Conservation (phyloP, 2,113 vertebrate species). For the Ondatra zibethicus region DNA sequence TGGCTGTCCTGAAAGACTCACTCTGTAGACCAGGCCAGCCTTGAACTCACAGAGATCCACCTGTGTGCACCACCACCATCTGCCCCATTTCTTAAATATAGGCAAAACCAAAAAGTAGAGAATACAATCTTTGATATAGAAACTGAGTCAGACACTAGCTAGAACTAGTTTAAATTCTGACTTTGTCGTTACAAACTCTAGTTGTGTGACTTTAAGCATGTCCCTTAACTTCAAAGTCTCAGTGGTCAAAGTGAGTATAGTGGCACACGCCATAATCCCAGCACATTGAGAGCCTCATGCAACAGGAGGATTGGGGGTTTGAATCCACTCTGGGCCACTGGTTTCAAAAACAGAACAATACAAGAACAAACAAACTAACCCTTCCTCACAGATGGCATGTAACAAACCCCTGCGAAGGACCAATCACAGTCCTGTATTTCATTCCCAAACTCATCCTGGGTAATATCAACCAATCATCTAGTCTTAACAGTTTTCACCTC, state of each 20-base stretch:
- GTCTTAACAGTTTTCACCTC: not conserved
- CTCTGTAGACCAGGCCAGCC: not conserved
- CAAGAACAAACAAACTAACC: not conserved
- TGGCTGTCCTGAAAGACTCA: not conserved
- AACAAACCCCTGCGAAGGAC: not conserved
- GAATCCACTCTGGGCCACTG: not conserved
- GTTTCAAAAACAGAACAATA: not conserved
- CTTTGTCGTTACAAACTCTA: not conserved
- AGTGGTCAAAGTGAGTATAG: not conserved
- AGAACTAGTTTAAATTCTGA: constrained; percentile 37
- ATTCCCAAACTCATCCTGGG: constrained; percentile 5
- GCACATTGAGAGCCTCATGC: not conserved
- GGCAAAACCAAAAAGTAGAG: not conserved
- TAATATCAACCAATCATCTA: not conserved
- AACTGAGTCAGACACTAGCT: not conserved
- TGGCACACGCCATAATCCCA: not conserved
- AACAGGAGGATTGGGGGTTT: not conserved
- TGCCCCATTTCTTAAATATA: not conserved
- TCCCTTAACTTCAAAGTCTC: constrained; percentile 41
- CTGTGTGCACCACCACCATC: not conserved
- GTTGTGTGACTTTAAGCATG: not conserved
- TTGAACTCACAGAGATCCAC: not conserved
- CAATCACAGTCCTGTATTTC: not conserved
- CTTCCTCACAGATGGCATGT: not conserved
- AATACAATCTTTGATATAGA: not conserved